Base-by-base conservation (phyloP, 2,797 vertebrate species). In the Silurus lanzhouensis region DNA sequence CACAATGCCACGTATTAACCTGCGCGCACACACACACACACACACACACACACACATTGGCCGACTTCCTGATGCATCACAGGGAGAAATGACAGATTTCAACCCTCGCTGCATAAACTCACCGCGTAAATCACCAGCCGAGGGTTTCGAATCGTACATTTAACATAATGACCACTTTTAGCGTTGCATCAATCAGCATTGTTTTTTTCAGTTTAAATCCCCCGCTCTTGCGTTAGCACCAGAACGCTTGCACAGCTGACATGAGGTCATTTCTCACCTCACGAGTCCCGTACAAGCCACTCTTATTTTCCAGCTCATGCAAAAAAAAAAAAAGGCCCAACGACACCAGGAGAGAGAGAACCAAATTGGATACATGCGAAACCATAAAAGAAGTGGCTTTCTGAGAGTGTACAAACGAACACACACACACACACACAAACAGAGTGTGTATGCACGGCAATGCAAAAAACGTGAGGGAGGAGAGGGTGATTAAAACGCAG, bases 211-310 rank as follows among this genome's bases (percentile, higher is more conserved):
- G 19, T 25, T 10, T 6, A 13, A 5, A 3, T 10, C n/a, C 48
- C 12, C 20, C 3, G 9, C 79, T 67, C 61, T 12, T 55, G 81
- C 44, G 22, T 83, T 38, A 72, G 81, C 1, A 15, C 27, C 58
- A 58, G 66, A 66, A n/a, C 75, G 84, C 84, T 91, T 91, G 89
- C 88, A 87, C 86, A 90, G 91, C 89, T 91, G 88, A 89, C 81
- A 88, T 91, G 88, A 91, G 88, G 83, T 91, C 81, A 91, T 89
- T 87, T 90, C 90, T 89, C 88, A 90, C 89, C 89, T 90, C 85
- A 57, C 83, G 77, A 83, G 81, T 55, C 48, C 48, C 60, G 84
- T 52, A 48, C 52, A 84, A 78, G 76, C 63, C 58, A 27, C 76
- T 5, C 76, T 61, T 57, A 67, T 82, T 88, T 84, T 84, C 84